phyloP scores from a whole-genome alignment of 2,888 invertebrate species.

The Epistrophe grossulariae region DNA sequence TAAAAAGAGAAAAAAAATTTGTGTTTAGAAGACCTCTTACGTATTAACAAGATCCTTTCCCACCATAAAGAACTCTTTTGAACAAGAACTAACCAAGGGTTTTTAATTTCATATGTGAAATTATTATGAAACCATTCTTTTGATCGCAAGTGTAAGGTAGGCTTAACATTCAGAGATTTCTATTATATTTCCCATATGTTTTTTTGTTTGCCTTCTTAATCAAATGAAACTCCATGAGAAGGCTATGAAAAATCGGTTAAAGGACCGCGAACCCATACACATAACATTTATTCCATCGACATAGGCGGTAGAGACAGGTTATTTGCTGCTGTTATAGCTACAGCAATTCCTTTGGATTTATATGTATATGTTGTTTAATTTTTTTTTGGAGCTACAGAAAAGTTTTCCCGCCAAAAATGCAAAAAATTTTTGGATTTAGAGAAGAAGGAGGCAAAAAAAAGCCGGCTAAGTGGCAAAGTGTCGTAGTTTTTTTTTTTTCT shows the following conservation, averaged over 20 bases:
- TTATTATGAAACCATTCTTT: no score
- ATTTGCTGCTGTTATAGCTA: constrained; percentile 38
- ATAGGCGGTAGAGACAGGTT: constrained; percentile 54
- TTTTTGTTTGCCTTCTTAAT: constrained; percentile 16
- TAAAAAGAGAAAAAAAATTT: no score
- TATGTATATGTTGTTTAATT: background rate
- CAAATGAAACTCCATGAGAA: background rate
- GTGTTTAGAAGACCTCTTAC: no score
- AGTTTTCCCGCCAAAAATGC: constrained; percentile 72
- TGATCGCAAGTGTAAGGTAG: background rate
- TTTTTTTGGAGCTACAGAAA: constrained; percentile 23
- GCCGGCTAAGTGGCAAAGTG: constrained; percentile 60
- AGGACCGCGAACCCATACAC: constrained; percentile 61
- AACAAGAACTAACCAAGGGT: no score
- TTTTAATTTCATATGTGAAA: no score
- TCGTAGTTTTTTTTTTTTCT: constrained; percentile 33
- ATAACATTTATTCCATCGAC: constrained; percentile 24
- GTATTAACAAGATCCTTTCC: no score
- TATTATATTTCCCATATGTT: background rate
- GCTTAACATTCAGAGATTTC: background rate
- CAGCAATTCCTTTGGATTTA: constrained; percentile 34
- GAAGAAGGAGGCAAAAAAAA: constrained; percentile 1
- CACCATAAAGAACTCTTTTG: no score
- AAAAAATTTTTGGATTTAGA: constrained; percentile 29
- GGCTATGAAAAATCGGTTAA: constrained; percentile 59